Percentiles rank a stretch among this genome's conserved stretches.
Evolutionary conservation across 2,797 vertebrate species (phyloP).

Genomic region (Scyliorhinus canicula): DNA sequence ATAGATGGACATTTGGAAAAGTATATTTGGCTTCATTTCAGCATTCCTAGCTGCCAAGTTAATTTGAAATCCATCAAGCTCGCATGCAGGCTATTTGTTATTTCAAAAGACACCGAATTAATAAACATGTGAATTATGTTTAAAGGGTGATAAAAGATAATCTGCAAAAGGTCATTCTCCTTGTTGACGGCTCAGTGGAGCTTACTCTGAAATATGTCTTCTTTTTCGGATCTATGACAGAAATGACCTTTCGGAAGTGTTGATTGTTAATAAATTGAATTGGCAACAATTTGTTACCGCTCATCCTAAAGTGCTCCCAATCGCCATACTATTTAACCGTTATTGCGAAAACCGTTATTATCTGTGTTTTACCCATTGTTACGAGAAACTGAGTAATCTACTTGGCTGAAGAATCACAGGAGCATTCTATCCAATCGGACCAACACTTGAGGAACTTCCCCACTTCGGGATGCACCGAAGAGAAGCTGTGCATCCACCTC

Average conservation of each 20-base stretch:
- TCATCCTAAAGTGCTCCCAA: neutral
- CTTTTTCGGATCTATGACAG: neutral
- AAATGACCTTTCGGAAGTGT: neutral
- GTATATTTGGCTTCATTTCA: neutral
- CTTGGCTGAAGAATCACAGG: neutral
- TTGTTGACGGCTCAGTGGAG: too few relatives aligned
- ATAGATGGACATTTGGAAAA: neutral
- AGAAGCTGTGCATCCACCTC: neutral
- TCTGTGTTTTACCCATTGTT: neutral
- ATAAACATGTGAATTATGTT: neutral
- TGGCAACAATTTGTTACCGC: neutral
- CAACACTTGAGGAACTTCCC: neutral
- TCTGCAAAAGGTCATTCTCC: neutral
- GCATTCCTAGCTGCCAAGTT: neutral
- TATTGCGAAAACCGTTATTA: neutral
- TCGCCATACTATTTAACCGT: neutral
- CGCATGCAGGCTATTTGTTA: neutral
- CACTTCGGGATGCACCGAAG: neutral
- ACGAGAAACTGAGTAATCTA: neutral
- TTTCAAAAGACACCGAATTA: neutral
- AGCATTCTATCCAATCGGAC: neutral
- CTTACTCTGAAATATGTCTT: too few relatives aligned
- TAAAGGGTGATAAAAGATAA: neutral
- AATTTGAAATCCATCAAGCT: neutral
- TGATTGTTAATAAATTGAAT: neutral